Percentiles rank a stretch among this genome's conserved stretches.
Conservation (phyloP, 2,113 vertebrate genomes). For the Osmerus mordax region DNA sequence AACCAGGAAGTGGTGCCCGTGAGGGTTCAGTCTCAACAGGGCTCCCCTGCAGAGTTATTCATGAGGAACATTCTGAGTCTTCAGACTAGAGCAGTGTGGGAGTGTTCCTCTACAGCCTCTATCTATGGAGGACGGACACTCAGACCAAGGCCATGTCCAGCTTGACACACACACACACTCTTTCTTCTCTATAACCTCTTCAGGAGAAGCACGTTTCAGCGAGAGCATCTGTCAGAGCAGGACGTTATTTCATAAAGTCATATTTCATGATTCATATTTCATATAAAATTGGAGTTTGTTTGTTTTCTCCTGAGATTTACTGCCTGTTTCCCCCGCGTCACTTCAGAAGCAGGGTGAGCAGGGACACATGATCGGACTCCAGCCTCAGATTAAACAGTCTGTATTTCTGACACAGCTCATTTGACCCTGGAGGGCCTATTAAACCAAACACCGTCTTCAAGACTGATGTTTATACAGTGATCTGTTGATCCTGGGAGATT, state of each 20-base stretch:
- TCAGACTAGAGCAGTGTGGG: not conserved
- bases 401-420: not conserved
- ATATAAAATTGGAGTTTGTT: too few relatives aligned
- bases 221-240: too few relatives aligned
- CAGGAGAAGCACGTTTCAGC: too few relatives aligned
- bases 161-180: not conserved
- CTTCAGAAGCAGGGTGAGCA: not conserved
- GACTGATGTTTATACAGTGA: conserved; percentile 38
- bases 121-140: not conserved
- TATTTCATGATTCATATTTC: too few relatives aligned
- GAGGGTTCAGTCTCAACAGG: too few relatives aligned
- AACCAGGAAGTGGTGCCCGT: too few relatives aligned
- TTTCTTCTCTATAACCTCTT: too few relatives aligned
- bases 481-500: conserved; percentile 20
- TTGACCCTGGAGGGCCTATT: conserved; percentile 28
- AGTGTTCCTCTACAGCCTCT: too few relatives aligned
- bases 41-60: too few relatives aligned
- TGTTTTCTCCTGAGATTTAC: too few relatives aligned
- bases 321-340: too few relatives aligned
- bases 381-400: not conserved
- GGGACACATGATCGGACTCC: not conserved
- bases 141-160: not conserved
- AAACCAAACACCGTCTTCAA: conserved; percentile 38
- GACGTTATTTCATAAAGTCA: too few relatives aligned
- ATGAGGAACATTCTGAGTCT: not conserved